These are phyloP conservation scores for Scaptomyza parva DNA, from an alignment of 2,888 invertebrate species.

Conservation along the genomic window DNA sequence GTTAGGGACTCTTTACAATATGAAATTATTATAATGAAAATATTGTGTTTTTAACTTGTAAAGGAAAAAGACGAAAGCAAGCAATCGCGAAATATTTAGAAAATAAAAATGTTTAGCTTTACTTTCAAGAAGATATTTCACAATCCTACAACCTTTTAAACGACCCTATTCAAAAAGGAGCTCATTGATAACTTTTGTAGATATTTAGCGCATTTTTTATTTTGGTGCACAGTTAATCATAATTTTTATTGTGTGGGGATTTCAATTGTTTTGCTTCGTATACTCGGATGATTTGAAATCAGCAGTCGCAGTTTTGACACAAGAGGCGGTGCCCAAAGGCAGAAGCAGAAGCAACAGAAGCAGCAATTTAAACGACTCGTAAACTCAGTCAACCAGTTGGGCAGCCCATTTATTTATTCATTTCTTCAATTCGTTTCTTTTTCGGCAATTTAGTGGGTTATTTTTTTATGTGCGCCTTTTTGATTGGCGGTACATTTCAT, in stretches of 20 bases:
- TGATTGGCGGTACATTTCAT: constrained; percentile 76
- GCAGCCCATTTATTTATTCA: constrained; percentile 57
- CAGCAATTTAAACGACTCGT: constrained; percentile 35
- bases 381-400: constrained; percentile 48
- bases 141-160: neutral
- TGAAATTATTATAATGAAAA: no score
- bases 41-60: no score
- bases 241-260: constrained; percentile 51
- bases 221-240: constrained; percentile 48
- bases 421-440: constrained; percentile 49
- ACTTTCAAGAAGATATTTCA: no score
- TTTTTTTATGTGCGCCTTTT: constrained; percentile 77
- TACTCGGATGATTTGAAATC: constrained; percentile 55
- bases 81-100: no score
- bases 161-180: neutral
- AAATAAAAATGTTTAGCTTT: no score
- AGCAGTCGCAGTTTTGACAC: constrained; percentile 77
- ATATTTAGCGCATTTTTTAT: constrained; percentile 21
- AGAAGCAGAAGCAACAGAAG: neutral
- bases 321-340: constrained; percentile 66
- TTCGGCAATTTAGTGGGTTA: constrained; percentile 72
- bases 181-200: constrained; percentile 5
- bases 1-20: neutral
- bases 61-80: no score
- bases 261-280: constrained; percentile 70